Evolutionary conservation across 2,888 invertebrate genomes (phyloP), one percentile per base, ranked within the genome.

Genomic region (Cataglyphis rosenhaueri): DNA sequence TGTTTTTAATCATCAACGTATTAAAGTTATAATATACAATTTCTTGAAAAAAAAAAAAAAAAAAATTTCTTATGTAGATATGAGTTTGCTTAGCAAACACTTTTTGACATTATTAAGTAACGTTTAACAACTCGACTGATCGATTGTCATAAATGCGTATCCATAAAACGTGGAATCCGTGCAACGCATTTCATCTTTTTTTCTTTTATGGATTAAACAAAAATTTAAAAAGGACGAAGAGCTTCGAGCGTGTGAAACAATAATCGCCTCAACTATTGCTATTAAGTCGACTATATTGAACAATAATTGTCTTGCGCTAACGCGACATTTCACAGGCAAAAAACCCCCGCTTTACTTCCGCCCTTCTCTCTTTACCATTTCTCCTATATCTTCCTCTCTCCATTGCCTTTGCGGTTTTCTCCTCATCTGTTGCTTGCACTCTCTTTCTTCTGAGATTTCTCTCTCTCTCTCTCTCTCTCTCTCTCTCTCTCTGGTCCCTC

Each of bases 241-340:
- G 44, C 15, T 62, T 74, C 65, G 85, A 89, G 84, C 89, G 85
- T 89, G 89, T 88, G 86, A 87, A 90, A 87, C 44, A 71, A 44
- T 52, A 52, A 52, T 85, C 76, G 59, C 86, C 85, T 86, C 76
- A 81, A 84, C 88, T 91, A 87, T 92, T 88, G 87, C 89, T 87
- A 91, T 92, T 88, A 91, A 87, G 86, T 88, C 88, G 86, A 86
- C 86, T 91, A 91, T 89, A 92, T 93, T 87, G 92, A 92, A 91
- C 92, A 88, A 85, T 92, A 93, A 93, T 93, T 92, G 92, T 93
- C 89, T 86, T 66, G 86, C 74, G 92, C 86, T 92, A 87, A 89
- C 87, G 88, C 87, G 85, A 86, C 83, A 79, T 87, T 91, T 91
- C 89, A 86, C 82, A 83, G 74, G 89, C 86, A 83, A 90, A 87